Base-by-base conservation (phyloP, 2,113 vertebrate species). In the Oreochromis niloticus region DNA sequence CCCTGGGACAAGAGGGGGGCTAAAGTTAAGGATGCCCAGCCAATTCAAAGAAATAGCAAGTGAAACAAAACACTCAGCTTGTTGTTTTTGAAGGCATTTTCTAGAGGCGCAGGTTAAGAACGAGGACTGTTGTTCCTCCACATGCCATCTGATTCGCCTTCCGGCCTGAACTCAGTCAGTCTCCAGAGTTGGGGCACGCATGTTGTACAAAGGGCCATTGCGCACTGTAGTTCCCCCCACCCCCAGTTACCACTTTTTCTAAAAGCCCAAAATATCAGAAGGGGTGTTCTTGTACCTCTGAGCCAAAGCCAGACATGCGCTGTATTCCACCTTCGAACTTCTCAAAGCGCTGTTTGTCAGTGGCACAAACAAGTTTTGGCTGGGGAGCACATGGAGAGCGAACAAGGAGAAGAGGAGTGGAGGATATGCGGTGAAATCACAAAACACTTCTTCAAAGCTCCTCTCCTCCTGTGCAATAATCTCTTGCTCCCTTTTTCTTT, bases 391-490 rank as follows among this genome's bases (percentile, higher is more conserved):
- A 82, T n/a, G 54, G 80, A 82, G 68, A 87, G 66, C 32, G 88
- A 88, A 91, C 78, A 90, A 84, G 82, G 86, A 90, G 85, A 61
- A 91, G 88, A 81, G 80, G 81, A 87, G 91, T 59, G 86, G 83
- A 92, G 89, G 89, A 92, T 92, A 90, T 85, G 88, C 89, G 22
- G 92, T 71, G 88, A 93, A 94, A 95, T 93, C 93, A 95, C 94
- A 93, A 95, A 96, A 95, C 91, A 93, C 91, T 95, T 93, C 94
- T 96, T 96, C 95, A 96, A 96, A 96, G 95, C 92, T 22, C 86
- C 91, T 94, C 94, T 95, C 95, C 94, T 96, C 95, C 95, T 95
- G 93, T 94, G 94, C 92, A 94, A 93, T 96, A 96, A 96, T 96
- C 95, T 96, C 95, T 95, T 94, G 93, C 92, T 91, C 89, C 89